Conservation (phyloP, 2,888 invertebrate genomes). For the Hoplodrina ambigua region DNA sequence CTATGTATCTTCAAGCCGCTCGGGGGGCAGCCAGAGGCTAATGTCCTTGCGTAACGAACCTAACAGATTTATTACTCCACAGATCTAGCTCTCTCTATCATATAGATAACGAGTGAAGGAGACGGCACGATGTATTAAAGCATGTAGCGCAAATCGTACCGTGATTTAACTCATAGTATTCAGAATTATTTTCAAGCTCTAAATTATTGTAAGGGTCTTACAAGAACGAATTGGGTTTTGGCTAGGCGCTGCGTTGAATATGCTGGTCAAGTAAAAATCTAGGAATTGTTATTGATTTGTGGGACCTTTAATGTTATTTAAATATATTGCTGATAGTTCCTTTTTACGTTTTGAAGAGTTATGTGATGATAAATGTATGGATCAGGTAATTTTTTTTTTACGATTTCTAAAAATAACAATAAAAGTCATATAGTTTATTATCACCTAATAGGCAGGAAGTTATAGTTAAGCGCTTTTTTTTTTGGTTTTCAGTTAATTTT, state of each 20-base stretch:
- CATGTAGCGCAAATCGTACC: conserved; percentile 51
- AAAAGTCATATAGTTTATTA: too few relatives aligned
- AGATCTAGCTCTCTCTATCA: conserved; percentile 35
- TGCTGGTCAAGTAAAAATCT: conserved; percentile 3
- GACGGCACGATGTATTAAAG: conserved; percentile 45
- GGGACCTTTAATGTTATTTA: background rate
- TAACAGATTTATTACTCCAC: conserved; percentile 72
- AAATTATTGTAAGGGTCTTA: conserved; percentile 54
- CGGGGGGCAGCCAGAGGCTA: conserved; percentile 66
- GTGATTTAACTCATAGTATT: conserved; percentile 54
- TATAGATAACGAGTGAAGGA: conserved; percentile 30
- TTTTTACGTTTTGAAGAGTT: too few relatives aligned
- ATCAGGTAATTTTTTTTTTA: too few relatives aligned
- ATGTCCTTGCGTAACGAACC: conserved; percentile 77
- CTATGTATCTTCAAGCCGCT: conserved; percentile 68
- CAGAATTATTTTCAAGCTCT: conserved; percentile 56
- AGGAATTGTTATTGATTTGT: conserved; percentile 23
- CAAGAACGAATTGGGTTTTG: conserved; percentile 49
- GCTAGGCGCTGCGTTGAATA: conserved; percentile 25
- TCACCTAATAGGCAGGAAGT: too few relatives aligned
- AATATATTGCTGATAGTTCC: too few relatives aligned
- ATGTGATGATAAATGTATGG: too few relatives aligned
- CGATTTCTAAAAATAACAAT: too few relatives aligned
- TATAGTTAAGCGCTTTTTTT: too few relatives aligned
- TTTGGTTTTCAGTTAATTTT: too few relatives aligned